Evolutionary conservation across 2,113 vertebrate species (phyloP).

Genomic region (Coptodon bakossiorum): DNA sequence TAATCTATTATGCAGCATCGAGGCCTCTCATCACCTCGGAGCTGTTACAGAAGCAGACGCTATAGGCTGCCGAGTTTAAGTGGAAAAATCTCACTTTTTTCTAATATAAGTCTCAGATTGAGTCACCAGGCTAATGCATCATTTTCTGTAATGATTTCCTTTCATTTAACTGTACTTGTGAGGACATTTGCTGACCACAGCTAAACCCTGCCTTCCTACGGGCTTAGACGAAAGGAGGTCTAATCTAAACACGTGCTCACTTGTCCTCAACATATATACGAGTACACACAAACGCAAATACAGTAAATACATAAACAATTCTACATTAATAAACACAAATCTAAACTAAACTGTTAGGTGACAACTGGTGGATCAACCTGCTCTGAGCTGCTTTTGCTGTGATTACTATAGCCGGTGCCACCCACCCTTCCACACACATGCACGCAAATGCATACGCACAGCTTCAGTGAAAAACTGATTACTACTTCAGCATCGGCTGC

Average conservation of each 20-base stretch:
- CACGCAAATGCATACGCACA: not conserved
- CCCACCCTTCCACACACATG: not conserved
- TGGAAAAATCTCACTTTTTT: not conserved
- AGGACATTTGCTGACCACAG: not conserved
- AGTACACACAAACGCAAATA: not conserved
- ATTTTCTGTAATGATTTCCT: constrained; percentile 11
- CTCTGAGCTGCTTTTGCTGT: not conserved
- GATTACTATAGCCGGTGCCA: not conserved
- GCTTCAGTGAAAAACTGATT: constrained; percentile 4
- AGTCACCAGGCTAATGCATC: constrained; percentile 10
- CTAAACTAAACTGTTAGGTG: not conserved
- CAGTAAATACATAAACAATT: not conserved
- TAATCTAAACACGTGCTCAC: not conserved
- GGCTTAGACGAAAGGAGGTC: not conserved
- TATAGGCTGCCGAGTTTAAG: not conserved
- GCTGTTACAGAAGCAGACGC: not conserved
- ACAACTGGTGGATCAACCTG: not conserved
- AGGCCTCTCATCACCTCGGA: constrained; percentile 6
- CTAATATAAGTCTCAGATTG: not conserved
- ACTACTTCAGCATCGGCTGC: not conserved
- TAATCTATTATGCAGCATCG: constrained; percentile 28
- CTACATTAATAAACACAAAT: not conserved
- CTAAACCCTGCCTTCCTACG: not conserved
- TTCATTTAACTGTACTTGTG: not conserved
- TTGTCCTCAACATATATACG: not conserved